Base-by-base conservation (phyloP, 2,888 invertebrate genomes). In the Cremastobaeus sp. region DNA sequence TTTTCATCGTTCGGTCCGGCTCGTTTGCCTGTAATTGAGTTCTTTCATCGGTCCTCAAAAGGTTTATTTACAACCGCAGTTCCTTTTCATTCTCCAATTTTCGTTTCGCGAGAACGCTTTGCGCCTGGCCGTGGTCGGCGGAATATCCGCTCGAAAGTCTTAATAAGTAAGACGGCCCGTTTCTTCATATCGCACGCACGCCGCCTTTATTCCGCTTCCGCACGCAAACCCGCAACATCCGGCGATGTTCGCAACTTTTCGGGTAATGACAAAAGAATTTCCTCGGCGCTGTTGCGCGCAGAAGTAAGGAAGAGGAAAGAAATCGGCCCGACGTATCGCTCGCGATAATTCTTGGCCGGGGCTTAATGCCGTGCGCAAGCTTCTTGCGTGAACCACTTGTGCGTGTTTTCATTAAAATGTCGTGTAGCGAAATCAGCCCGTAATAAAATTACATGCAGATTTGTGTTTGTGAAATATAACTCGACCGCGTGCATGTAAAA, bases 381-480 rank as follows among this genome's bases (percentile, higher is more conserved):
- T 72, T 60, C 52, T 47, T 65, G 71, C 59, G 71, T 65, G 37
- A 64, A 15, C 64, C 41, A 65, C 41, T 35, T 39, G 65, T 65
- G 71, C 71, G 71, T 71, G 71, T 71, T 65, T 65, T 25, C 65
- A 71, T 65, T 71, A 70, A 59, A 71, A 71, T 71, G 65, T 64
- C 71, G 65, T 71, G 65, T 64, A 65, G 65, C 47, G 65, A 65
- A 65, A 72, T 72, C 72, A 65, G 65, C 57, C 59, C 65, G 65
- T 72, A 72, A 72, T 72, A 72, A 65, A 72, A 72, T 65, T 65
- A 72, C 72, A 65, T 72, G 72, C 41, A 65, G 72, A 72, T 72
- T 60, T 54, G 45, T 47, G 54, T 52, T 65, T 65, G 59, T 65
- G 47, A 17, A 59, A 52, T 12, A 39, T 52, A 59, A 45, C 47